phyloP scores from a whole-genome alignment of 2,888 invertebrate genomes.

The Onchidella celtica region DNA sequence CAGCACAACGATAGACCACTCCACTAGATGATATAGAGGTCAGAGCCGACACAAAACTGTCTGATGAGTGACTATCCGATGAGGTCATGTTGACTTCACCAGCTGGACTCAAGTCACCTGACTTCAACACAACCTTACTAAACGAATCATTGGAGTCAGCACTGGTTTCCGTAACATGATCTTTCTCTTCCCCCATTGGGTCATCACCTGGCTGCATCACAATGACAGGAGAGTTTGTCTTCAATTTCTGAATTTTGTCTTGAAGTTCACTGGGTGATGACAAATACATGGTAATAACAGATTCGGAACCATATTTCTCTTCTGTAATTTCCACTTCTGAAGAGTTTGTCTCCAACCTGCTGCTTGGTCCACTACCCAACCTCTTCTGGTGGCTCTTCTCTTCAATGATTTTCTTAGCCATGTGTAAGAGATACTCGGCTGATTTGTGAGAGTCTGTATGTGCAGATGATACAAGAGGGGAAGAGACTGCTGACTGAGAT shows the following conservation, averaged over 20 bases:
- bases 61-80: not conserved
- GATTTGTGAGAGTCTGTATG: conserved; percentile 34
- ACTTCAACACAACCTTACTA: not conserved
- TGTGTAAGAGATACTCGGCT: conserved; percentile 31
- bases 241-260: conserved; percentile 31
- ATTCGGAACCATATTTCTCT: conserved; percentile 15
- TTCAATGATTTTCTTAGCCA: conserved; percentile 34
- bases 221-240: conserved; percentile 16
- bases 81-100: not conserved
- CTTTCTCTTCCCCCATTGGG: not conserved
- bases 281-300: conserved; percentile 48
- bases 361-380: not conserved
- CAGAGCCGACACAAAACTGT: conserved; percentile 1
- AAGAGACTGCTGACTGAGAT: not conserved
- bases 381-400: not conserved
- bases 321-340: not conserved
- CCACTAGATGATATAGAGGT: conserved; percentile 3
- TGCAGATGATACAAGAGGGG: not conserved
- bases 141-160: not conserved
- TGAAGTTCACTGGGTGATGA: conserved; percentile 39
- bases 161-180: not conserved
- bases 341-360: not conserved
- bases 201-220: conserved; percentile 21
- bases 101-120: not conserved
- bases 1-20: conserved; percentile 62